Base-by-base conservation (phyloP, 2,888 invertebrate genomes). In the Sphinx pinastri region DNA sequence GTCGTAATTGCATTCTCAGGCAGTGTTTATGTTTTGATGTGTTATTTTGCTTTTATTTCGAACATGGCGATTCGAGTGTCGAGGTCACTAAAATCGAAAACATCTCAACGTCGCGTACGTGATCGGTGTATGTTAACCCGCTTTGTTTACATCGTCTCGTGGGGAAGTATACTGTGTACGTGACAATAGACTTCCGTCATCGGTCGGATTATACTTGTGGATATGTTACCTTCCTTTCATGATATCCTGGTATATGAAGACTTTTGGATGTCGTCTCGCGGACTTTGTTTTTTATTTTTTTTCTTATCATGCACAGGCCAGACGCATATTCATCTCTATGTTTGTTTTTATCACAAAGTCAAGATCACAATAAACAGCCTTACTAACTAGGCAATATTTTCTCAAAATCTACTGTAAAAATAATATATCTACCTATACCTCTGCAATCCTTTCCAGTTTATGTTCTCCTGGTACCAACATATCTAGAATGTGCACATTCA, bases 181-280 rank as follows among this genome's bases (percentile, higher is more conserved):
- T 54, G 38, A 16, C 52, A 54, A 71, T 67, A 4, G 70, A 73
- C 82, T 80, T 78, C 76, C 74, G 31, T 70, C 84, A 73, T 81
- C 71, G 73, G 80, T 71, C 74, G 86, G 72, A 66, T 86, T 81
- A 78, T 79, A 83, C 79, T 76, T 81, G 79, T 81, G 75, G 81
- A 82, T 79, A 76, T 76, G 74, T 75, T 69, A 79, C 77, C 77
- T 81, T 51, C 47, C 12, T 71, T 16, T 68, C 72, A 78, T 90
- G 80, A 1, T 49, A 25, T 70, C 88, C 87, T 89, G 79, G 88
- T 90, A 88, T 81, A 57, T 66, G 47, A 63, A 45, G 45, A 55
- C 52, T 31, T 68, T 13, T 25, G 57, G 19, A 12, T 58, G 14
- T 16, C 16, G 31, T 67, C 16, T 67, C n/a, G 60, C 60, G 47